A percentile compares a stretch with the other conserved stretches of the same genome.
These are phyloP conservation scores for Thunnus thynnus DNA, from an alignment of 2,113 vertebrate genomes.

Conservation along the genomic window DNA sequence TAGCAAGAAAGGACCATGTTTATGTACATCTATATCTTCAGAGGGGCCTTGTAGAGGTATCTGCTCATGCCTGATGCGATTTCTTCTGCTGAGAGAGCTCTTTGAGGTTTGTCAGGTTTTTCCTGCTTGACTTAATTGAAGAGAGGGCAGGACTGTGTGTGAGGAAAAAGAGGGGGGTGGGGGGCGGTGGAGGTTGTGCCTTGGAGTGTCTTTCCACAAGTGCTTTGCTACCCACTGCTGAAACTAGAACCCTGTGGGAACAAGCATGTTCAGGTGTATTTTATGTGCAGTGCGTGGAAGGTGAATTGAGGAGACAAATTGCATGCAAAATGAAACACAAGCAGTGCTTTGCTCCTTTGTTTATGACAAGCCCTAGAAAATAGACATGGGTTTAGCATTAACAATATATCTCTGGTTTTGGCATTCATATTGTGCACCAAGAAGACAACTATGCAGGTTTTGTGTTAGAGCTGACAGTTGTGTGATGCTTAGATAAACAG, in stretches of 20 bases:
- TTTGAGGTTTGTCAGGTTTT: constrained; percentile 82
- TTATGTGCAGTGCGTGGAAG: constrained; percentile 60
- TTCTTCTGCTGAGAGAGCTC: constrained; percentile 72
- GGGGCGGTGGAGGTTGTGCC: constrained; percentile 32
- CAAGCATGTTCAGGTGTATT: constrained; percentile 78
- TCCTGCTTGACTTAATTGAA: constrained; percentile 80
- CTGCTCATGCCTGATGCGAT: constrained; percentile 72
- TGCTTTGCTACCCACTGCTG: constrained; percentile 78
- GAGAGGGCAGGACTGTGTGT: constrained; percentile 60
- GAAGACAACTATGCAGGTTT: neutral
- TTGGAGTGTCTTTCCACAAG: constrained; percentile 78
- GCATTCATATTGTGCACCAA: neutral
- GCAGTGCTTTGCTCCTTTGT: constrained; percentile 8
- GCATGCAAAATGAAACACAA: constrained; percentile 28
- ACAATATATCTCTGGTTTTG: neutral
- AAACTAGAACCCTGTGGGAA: constrained; percentile 88
- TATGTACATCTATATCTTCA: constrained; percentile 36
- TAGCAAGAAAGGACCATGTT: constrained; percentile 5
- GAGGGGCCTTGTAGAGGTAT: constrained; percentile 58
- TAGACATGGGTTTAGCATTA: neutral
- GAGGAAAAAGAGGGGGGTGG: constrained; percentile 5
- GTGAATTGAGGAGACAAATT: constrained; percentile 47
- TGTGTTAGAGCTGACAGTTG: constrained; percentile 23
- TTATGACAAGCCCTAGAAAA: neutral
- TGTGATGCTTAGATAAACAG: constrained; percentile 47